Base-by-base conservation (phyloP, 2,113 vertebrate species). In the Dendrocopos noguchii region DNA sequence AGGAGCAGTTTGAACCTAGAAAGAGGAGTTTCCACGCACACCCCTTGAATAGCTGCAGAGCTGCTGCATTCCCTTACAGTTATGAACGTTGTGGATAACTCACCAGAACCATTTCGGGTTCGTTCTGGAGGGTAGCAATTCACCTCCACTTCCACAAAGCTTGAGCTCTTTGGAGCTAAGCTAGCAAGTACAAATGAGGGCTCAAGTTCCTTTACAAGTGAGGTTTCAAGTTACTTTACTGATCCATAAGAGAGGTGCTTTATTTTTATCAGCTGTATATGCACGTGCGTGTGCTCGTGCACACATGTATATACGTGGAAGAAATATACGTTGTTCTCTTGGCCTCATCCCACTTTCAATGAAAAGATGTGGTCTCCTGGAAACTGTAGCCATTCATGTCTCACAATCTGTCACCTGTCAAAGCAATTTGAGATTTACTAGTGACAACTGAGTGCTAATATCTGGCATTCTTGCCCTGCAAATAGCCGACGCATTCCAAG, bases 371-470 rank as follows among this genome's bases (percentile, higher is more conserved):
- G 68, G 57, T 91, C 42, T 70, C 36, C 94, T 96, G 85, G 80
- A 93, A 97, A 79, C 94, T 72, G 86, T 63, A 90, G 72, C 63
- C 83, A 12, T 88, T 92, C 84, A 63, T 2, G 1, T 95, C 71
- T 75, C 10, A 1, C 71, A 91, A 80, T 97, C 92, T 95, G 94
- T 80, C 96, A 94, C 95, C 94, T 96, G 93, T 96, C 95, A 96
- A 93, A 92, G 82, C 94, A 83, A 80, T 90, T 80, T 57, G 88
- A 95, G 96, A 93, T 96, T 90, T 90, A 90, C 80, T 83, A 65
- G 94, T 95, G 94, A 97, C 94, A 94, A 93, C 86, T 95, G 96
- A 96, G 94, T 95, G 94, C 63, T 96, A 57, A 90, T 80, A 68
- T 85, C 94, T 96, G 91, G 92, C 82, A 39, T 88, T 73, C 86